Percentiles rank a stretch among this genome's conserved stretches.
phyloP scores from a whole-genome alignment of 2,888 invertebrate genomes.

The Melipona bicolor region DNA sequence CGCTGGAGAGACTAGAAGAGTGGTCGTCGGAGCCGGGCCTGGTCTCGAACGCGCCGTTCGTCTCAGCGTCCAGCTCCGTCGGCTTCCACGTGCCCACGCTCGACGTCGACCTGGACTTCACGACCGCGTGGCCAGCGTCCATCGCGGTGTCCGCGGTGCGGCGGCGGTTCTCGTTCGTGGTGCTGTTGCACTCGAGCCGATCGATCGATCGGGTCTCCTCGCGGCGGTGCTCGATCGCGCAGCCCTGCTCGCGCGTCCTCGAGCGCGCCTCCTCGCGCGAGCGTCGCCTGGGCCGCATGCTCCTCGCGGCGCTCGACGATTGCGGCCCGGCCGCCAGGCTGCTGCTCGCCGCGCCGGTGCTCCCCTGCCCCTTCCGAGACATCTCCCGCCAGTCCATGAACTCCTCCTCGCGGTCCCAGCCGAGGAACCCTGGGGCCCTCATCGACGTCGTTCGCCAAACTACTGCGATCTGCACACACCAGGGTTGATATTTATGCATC shows the following conservation, averaged over 20 bases:
- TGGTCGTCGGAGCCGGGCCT: constrained; percentile 69
- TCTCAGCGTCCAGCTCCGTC: constrained; percentile 66
- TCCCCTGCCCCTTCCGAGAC: constrained; percentile 67
- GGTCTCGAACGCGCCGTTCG: constrained; percentile 54
- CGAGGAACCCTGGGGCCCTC: constrained; percentile 83
- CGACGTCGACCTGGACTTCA: constrained; percentile 77
- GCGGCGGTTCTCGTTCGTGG: constrained; percentile 27
- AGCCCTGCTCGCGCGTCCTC: constrained; percentile 77
- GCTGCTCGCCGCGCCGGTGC: constrained; percentile 44
- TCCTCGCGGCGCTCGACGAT: constrained; percentile 79
- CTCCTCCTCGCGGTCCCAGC: constrained; percentile 83
- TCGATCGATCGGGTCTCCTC: constrained; percentile 66
- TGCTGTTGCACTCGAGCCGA: constrained; percentile 55
- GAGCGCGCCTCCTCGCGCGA: constrained; percentile 74
- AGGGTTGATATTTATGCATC: not conserved
- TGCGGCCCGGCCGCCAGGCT: constrained; percentile 59
- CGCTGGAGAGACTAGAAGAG: constrained; percentile 73
- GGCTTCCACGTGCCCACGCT: constrained; percentile 77
- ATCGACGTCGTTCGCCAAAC: constrained; percentile 83
- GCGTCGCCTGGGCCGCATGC: constrained; percentile 73
- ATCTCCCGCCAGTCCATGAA: constrained; percentile 83
- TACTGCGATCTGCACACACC: constrained; percentile 79
- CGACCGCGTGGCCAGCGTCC: constrained; percentile 65
- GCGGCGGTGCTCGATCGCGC: constrained; percentile 51
- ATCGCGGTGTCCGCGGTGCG: not conserved